These are phyloP conservation scores for Drosophila orena DNA, from an alignment of 1,140 invertebrate species.

Conservation along the genomic window DNA sequence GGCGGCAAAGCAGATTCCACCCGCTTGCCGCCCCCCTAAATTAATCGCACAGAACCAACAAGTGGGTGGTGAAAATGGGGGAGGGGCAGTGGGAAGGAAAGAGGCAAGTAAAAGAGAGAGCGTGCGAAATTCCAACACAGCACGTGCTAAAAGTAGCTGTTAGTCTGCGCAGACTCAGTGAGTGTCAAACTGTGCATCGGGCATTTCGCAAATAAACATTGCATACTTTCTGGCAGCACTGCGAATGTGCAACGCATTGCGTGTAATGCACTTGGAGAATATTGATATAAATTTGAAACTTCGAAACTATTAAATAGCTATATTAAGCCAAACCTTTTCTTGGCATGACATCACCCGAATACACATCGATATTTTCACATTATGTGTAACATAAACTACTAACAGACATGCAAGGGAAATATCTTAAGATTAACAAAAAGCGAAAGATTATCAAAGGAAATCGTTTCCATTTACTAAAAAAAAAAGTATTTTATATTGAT, in stretches of 20 bases:
- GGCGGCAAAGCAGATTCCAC: slow-evolving; percentile 11
- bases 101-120: background rate
- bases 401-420: no score
- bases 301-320: no score
- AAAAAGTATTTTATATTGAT: no score
- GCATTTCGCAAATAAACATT: slow-evolving; percentile 66
- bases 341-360: slow-evolving; percentile 8
- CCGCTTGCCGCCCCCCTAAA: slow-evolving; percentile 5
- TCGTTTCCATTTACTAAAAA: no score
- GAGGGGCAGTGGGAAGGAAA: background rate
- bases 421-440: no score
- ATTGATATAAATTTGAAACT: background rate
- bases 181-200: slow-evolving; percentile 38
- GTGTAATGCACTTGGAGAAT: slow-evolving; percentile 27
- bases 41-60: slow-evolving; percentile 28
- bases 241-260: slow-evolving; percentile 47
- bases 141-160: slow-evolving; percentile 20
- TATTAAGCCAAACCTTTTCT: background rate
- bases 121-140: slow-evolving; percentile 34
- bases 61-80: slow-evolving; percentile 21
- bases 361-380: slow-evolving; percentile 4
- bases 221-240: slow-evolving; percentile 65
- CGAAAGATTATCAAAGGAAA: no score
- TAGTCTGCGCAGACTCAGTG: slow-evolving; percentile 57
- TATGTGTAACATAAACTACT: no score